phyloP scores from a whole-genome alignment of 2,113 vertebrate genomes.

The Crotalus horridus region DNA sequence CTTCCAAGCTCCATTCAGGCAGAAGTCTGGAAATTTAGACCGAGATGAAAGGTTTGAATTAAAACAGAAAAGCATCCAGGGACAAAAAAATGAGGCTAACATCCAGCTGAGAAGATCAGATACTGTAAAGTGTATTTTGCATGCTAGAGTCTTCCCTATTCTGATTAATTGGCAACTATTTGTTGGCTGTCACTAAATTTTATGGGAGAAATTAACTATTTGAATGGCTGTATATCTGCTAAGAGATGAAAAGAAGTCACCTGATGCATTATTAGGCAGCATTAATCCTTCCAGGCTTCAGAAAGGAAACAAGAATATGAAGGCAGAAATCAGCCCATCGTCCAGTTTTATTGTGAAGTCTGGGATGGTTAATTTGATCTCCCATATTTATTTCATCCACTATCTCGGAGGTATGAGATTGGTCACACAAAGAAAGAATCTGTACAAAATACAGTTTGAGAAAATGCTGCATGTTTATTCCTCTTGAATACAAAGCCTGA shows the following conservation, averaged over 20 bases:
- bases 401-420: no score
- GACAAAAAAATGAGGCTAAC: not conserved
- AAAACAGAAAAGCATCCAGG: not conserved
- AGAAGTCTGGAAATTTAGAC: not conserved
- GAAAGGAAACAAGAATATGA: not conserved
- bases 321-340: not conserved
- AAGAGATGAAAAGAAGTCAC: slow-evolving; percentile 1
- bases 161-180: slow-evolving; percentile 2
- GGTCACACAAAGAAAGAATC: not conserved
- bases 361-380: slow-evolving; percentile 1
- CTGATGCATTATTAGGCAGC: not conserved
- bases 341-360: not conserved
- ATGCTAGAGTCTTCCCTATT: not conserved
- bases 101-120: not conserved
- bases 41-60: not conserved
- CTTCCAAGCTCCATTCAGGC: not conserved
- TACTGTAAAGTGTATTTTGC: accelerated
- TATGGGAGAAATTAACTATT: slow-evolving; percentile 12
- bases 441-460: not conserved
- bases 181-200: not conserved
- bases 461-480: not conserved
- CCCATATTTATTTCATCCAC: not conserved
- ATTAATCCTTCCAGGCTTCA: not conserved
- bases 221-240: slow-evolving; percentile 6
- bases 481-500: not conserved